Percentiles rank a stretch among this genome's conserved stretches.
Evolutionary conservation across 2,113 vertebrate genomes (phyloP).

Genomic region (Pao palembangensis): DNA sequence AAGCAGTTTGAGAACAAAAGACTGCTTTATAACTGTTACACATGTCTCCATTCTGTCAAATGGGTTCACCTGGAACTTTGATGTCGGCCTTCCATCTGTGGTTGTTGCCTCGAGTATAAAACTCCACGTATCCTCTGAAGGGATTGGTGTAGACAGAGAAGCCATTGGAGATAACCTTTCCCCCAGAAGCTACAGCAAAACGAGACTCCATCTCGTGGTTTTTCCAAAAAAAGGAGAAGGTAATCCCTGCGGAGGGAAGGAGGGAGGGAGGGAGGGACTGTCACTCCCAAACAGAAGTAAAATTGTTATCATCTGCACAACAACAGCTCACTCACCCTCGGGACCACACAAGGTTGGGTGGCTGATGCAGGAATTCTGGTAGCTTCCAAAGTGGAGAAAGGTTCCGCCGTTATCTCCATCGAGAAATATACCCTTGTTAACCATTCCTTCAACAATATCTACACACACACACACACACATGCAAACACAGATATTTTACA

Average conservation of each 20-base stretch:
- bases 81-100: constrained; percentile 87
- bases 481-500: constrained; percentile 14
- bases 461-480: constrained; percentile 4
- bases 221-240: constrained; percentile 98
- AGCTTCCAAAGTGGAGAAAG: constrained; percentile 85
- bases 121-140: constrained; percentile 81
- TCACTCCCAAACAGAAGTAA: not conserved
- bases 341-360: constrained; percentile 84
- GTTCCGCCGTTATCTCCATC: constrained; percentile 80
- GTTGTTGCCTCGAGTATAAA: constrained; percentile 81
- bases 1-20: constrained; percentile 45
- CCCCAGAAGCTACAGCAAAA: constrained; percentile 77
- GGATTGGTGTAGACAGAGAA: constrained; percentile 86
- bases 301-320: not conserved
- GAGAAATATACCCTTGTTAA: constrained; percentile 87
- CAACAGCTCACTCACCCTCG: constrained; percentile 76
- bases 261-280: constrained; percentile 2
- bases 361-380: constrained; percentile 86
- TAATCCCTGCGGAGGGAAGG: constrained; percentile 79
- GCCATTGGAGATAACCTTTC: constrained; percentile 86
- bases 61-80: constrained; percentile 80
- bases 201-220: constrained; percentile 74
- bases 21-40: not conserved
- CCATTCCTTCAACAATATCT: constrained; percentile 95
- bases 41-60: not conserved